Conservation (phyloP, 1,140 invertebrate species). For the Chironomus tepperi region DNA sequence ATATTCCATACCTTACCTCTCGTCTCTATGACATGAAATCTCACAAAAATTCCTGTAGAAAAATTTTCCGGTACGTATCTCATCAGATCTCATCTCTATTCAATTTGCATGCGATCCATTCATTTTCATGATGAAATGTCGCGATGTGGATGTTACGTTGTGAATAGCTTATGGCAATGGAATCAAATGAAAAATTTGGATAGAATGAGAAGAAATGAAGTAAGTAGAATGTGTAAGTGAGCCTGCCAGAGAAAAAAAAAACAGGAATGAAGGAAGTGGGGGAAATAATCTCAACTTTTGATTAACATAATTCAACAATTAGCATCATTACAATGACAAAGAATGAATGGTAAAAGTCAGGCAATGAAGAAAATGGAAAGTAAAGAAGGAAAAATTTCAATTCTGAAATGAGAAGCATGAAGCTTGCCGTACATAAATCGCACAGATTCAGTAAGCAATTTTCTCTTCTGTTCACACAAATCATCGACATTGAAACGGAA, state of each 20-base stretch:
- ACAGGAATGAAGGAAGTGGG: background rate
- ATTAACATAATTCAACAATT: constrained; percentile 21
- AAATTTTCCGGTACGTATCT: background rate
- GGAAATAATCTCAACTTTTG: constrained; percentile 13
- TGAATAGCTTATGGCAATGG: background rate
- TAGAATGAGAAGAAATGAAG: no score
- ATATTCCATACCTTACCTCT: no score
- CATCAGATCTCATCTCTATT: constrained; percentile 1
- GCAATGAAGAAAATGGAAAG: background rate
- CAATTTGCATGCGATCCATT: background rate
- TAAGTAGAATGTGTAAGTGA: no score
- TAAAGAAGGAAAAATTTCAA: background rate
- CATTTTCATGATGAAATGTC: background rate
- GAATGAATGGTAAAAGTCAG: background rate
- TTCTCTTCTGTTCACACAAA: constrained; percentile 1
- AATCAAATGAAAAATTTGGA: no score
- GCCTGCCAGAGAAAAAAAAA: background rate
- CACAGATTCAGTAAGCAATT: background rate
- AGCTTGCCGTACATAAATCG: background rate
- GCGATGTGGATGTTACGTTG: background rate
- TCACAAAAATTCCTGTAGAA: background rate
- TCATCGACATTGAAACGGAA: background rate
- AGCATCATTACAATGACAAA: constrained; percentile 18
- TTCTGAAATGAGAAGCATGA: background rate
- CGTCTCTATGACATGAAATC: background rate